Conservation (phyloP, 2,797 vertebrate genomes). For the Enteromius mattozi region DNA sequence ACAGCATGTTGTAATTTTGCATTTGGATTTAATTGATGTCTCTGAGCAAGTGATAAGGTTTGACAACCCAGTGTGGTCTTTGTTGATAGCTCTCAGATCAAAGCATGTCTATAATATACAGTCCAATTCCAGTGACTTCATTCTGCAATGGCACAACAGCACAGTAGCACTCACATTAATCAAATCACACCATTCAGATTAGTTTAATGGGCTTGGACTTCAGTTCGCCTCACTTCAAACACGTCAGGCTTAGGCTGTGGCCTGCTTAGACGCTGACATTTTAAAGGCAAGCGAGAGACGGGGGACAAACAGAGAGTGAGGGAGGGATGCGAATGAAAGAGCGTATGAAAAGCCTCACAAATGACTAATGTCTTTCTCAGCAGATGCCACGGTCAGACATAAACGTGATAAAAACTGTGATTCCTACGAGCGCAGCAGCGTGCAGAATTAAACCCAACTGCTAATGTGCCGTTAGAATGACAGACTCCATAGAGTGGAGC, state of each 20-base stretch:
- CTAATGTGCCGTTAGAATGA: slow-evolving; percentile 67
- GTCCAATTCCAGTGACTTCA: slow-evolving; percentile 73
- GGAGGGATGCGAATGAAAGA: slow-evolving; percentile 62
- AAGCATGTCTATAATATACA: slow-evolving; percentile 81
- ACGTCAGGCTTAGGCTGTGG: slow-evolving; percentile 57
- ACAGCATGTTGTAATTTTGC: slow-evolving; percentile 13
- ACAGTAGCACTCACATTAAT: slow-evolving; percentile 83
- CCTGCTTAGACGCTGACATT: slow-evolving; percentile 75
- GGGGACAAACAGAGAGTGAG: slow-evolving; percentile 69
- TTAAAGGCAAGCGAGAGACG: slow-evolving; percentile 80
- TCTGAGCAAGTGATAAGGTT: slow-evolving; percentile 76
- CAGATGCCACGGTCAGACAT: slow-evolving; percentile 78
- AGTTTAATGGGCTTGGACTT: slow-evolving; percentile 83
- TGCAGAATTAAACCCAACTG: slow-evolving; percentile 76
- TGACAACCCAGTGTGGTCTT: slow-evolving; percentile 77
- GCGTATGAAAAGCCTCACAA: slow-evolving; percentile 79
- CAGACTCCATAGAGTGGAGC: slow-evolving; percentile 55
- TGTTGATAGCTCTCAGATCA: slow-evolving; percentile 81
- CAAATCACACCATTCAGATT: slow-evolving; percentile 78
- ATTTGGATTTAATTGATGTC: slow-evolving; percentile 43
- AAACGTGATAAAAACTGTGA: slow-evolving; percentile 80
- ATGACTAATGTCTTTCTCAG: slow-evolving; percentile 82
- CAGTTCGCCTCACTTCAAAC: slow-evolving; percentile 65
- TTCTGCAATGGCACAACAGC: slow-evolving; percentile 70
- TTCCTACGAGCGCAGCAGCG: slow-evolving; percentile 73